Conservation (phyloP, 2,888 invertebrate species). For the Corythucha ciliata region DNA sequence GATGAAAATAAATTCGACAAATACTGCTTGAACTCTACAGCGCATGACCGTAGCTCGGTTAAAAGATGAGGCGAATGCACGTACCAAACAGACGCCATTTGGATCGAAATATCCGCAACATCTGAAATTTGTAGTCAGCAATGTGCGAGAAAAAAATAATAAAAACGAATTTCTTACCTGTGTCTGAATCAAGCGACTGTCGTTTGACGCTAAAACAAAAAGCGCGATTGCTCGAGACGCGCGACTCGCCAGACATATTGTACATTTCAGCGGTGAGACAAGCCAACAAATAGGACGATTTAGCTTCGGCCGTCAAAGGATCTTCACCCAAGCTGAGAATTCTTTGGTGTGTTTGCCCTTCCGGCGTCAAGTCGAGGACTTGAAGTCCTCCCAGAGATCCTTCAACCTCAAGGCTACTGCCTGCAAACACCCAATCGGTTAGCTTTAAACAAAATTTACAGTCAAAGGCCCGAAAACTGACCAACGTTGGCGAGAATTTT, state of each 20-base stretch:
- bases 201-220: constrained; percentile 47
- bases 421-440: constrained; percentile 41
- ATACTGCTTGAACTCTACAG: constrained; percentile 83
- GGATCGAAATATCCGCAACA: constrained; percentile 43
- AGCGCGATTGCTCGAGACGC: constrained; percentile 42
- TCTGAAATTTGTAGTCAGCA: constrained; percentile 22
- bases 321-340: constrained; percentile 77
- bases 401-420: constrained; percentile 53
- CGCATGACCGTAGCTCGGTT: constrained; percentile 76
- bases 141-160: background rate
- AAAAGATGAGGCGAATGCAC: constrained; percentile 83
- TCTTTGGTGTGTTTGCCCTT: constrained; percentile 71
- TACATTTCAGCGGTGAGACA: constrained; percentile 41
- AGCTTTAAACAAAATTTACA: background rate
- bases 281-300: constrained; percentile 39
- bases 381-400: constrained; percentile 90
- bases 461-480: constrained; percentile 36
- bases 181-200: constrained; percentile 36
- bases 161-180: constrained; percentile 29
- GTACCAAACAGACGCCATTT: constrained; percentile 87
- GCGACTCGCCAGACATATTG: constrained; percentile 35
- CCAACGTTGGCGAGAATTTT: constrained; percentile 76
- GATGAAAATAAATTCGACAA: constrained; percentile 72
- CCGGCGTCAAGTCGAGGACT: constrained; percentile 76
- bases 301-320: constrained; percentile 47